Evolutionary conservation across 2,888 invertebrate species (phyloP), one percentile per base, ranked within the genome.

Genomic region (Deilephila porcellus): DNA sequence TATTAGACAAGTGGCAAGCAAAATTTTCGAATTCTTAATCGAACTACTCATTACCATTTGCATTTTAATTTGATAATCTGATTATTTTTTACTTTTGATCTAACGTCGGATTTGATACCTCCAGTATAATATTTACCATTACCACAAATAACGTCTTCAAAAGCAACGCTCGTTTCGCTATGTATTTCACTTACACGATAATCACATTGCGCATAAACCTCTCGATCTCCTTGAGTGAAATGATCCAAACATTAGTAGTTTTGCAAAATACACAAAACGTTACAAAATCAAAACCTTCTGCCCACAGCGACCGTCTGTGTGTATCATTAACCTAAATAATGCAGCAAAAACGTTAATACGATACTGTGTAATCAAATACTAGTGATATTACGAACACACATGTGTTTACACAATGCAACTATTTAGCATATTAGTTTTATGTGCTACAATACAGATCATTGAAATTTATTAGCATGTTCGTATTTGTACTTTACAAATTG

Each of bases 321-420:
- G 20, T 60, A 60, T 71, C 71, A 71, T 71, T 71, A 71, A 71
- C 71, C 71, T 71, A 37, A 71, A 71, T 71, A 60, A 34, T 60
- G 19, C 20, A 37, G 60, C 60, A 45, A 71, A 71, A 71, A 71
- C 25, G 56, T 60, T 71, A 71, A 71, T 71, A 71, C 29, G 60
- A 60, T 60, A 60, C 45, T 60, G 71, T 60, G 60, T 71, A 71
- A 71, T 71, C 59, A 59, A 60, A 71, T 71, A 71, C 37, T 71
- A 56, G 59, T 45, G 45, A 60, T 45, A 71, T 60, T 45, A 60
- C 60, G 20, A 60, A 59, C 7, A 25, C 7, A 25, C 60, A 59
- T 45, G 45, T 60, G 71, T 60, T 60, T 45, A 34, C 60, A 60
- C 34, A 71, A 71, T 71, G n/a, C n/a, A 60, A 25, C 67, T 52